Evolutionary conservation across 2,888 invertebrate genomes (phyloP).

Genomic region (Alcis repandata): DNA sequence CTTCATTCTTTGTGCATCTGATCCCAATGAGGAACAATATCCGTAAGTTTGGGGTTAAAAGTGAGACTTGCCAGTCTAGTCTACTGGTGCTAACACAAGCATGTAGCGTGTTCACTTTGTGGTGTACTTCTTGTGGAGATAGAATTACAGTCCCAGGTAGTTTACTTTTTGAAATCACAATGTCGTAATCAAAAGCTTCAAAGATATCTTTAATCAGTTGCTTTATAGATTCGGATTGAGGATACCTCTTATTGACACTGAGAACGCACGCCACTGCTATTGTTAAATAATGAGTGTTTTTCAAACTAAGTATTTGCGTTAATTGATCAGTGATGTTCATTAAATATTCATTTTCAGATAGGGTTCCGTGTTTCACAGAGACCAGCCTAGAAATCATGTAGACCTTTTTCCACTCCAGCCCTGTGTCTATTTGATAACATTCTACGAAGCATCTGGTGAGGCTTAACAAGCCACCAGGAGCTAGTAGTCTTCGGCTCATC

Average conservation of each 20-base stretch:
- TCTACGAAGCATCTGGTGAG: conserved; percentile 89
- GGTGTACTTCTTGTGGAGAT: conserved; percentile 72
- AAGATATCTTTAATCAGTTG: conserved; percentile 63
- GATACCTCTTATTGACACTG: conserved; percentile 81
- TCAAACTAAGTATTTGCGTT: conserved; percentile 74
- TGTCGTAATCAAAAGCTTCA: conserved; percentile 62
- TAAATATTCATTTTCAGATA: conserved; percentile 82
- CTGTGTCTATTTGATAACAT: conserved; percentile 82
- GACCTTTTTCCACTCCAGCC: conserved; percentile 89
- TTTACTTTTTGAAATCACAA: conserved; percentile 51
- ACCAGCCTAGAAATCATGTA: conserved; percentile 89
- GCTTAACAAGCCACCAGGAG: conserved; percentile 88
- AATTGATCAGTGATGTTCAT: conserved; percentile 84
- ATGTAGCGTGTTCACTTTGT: conserved; percentile 71
- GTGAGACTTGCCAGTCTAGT: conserved; percentile 65
- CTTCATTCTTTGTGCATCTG: conserved; percentile 66
- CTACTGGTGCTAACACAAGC: conserved; percentile 65
- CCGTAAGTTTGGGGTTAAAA: conserved; percentile 73
- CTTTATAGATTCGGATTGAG: conserved; percentile 68
- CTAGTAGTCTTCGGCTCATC: conserved; percentile 86
- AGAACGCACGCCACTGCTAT: conserved; percentile 87
- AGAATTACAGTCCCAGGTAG: conserved; percentile 73
- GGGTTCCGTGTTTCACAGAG: conserved; percentile 81
- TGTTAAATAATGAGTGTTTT: conserved; percentile 74
- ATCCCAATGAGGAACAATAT: conserved; percentile 76